Conservation (phyloP, 2,888 invertebrate genomes). For the Salpingus planirostris region DNA sequence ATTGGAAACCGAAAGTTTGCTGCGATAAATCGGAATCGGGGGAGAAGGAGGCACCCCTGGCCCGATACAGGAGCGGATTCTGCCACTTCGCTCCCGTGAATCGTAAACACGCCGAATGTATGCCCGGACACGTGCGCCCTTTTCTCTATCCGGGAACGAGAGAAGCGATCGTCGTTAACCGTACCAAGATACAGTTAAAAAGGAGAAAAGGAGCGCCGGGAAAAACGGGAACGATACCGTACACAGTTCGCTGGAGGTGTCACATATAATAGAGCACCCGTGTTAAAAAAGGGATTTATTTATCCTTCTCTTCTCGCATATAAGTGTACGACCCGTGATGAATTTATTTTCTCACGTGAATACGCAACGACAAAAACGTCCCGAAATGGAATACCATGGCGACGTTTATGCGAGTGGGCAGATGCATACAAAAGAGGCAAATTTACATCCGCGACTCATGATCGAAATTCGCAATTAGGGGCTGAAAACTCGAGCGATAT, state of each 20-base stretch:
- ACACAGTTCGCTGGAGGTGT: constrained; percentile 12
- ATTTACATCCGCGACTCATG: too few relatives aligned
- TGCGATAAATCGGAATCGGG: constrained; percentile 33
- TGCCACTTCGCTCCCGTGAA: constrained; percentile 26
- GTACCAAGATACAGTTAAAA: constrained; percentile 14
- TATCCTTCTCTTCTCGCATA: constrained; percentile 2
- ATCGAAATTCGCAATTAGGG: too few relatives aligned
- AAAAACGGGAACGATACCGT: too few relatives aligned
- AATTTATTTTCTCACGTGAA: constrained; percentile 9
- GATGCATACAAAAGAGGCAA: too few relatives aligned
- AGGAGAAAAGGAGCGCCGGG: constrained; percentile 11
- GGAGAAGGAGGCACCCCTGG: neutral
- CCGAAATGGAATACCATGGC: too few relatives aligned
- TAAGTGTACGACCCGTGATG: constrained; percentile 3
- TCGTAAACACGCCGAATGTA: constrained; percentile 30
- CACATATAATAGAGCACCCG: constrained; percentile 9
- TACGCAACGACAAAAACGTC: constrained; percentile 2
- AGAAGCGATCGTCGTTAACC: constrained; percentile 10
- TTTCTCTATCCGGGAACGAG: too few relatives aligned
- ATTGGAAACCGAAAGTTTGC: constrained; percentile 37
- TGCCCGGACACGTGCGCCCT: constrained; percentile 26
- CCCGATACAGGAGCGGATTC: constrained; percentile 14
- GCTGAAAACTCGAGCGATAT: too few relatives aligned
- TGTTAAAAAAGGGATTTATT: constrained; percentile 12
- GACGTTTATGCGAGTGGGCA: too few relatives aligned